These are phyloP conservation scores for Lycia hirtaria DNA, from an alignment of 2,888 invertebrate genomes.

Conservation along the genomic window DNA sequence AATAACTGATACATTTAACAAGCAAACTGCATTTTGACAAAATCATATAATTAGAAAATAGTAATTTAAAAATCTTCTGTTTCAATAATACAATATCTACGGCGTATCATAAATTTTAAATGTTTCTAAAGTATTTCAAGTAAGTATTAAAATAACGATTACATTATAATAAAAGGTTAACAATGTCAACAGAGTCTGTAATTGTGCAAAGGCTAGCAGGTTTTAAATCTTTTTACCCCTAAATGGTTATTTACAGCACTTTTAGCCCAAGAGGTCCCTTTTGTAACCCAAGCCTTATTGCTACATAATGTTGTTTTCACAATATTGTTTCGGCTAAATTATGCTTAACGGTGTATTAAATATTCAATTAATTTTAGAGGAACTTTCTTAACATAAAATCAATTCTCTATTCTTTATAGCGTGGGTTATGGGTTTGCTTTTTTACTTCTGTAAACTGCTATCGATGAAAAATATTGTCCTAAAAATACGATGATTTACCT, in stretches of 20 bases:
- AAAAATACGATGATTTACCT: no score
- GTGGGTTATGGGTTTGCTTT: background rate
- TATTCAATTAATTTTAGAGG: slow-evolving; percentile 3
- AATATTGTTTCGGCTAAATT: slow-evolving; percentile 19
- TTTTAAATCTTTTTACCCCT: slow-evolving; percentile 22
- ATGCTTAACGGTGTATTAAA: slow-evolving; percentile 3
- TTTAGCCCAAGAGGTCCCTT: slow-evolving; percentile 19
- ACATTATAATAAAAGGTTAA: slow-evolving; percentile 23
- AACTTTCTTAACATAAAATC: background rate
- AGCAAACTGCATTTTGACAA: no score
- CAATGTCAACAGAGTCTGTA: slow-evolving; percentile 14
- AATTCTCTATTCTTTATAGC: background rate
- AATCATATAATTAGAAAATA: background rate
- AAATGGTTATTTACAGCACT: slow-evolving; percentile 33
- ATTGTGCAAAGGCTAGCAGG: slow-evolving; percentile 14
- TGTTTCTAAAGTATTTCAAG: slow-evolving; percentile 4
- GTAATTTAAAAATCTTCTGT: background rate
- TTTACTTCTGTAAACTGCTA: background rate
- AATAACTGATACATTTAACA: no score
- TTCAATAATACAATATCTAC: background rate
- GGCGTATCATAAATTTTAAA: background rate
- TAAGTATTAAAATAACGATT: slow-evolving; percentile 11
- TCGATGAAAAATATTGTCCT: no score
- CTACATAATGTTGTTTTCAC: slow-evolving; percentile 23
- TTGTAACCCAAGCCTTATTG: slow-evolving; percentile 16